Conservation (phyloP, 1,140 invertebrate genomes). For the Drosophila tropicalis region DNA sequence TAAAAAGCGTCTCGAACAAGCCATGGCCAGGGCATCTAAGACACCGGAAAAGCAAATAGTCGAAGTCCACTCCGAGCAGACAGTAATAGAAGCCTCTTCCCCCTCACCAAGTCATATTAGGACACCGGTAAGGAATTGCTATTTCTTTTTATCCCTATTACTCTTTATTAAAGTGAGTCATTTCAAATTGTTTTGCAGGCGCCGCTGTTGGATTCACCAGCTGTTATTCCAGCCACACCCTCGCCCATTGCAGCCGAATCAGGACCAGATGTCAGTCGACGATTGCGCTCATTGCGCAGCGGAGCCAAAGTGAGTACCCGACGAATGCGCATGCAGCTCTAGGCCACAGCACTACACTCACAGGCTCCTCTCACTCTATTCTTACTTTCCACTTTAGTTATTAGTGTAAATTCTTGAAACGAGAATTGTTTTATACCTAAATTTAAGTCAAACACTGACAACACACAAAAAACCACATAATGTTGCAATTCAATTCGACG, state of each 20-base stretch:
- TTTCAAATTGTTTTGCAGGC: neutral
- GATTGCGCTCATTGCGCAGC: slow-evolving; percentile 28
- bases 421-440: neutral
- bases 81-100: neutral
- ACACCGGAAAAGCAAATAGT: slow-evolving; percentile 46
- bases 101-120: neutral
- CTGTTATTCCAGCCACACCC: neutral
- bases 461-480: neutral
- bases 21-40: slow-evolving; percentile 42
- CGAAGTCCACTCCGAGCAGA: no score
- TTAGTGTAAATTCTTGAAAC: slow-evolving; percentile 4
- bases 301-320: slow-evolving; percentile 68
- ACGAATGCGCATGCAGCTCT: slow-evolving; percentile 62
- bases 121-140: slow-evolving; percentile 16
- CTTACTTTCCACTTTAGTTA: neutral
- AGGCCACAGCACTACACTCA: slow-evolving; percentile 20
- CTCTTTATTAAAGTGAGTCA: neutral
- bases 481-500: slow-evolving; percentile 7
- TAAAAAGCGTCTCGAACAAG: slow-evolving; percentile 33
- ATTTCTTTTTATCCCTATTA: neutral
- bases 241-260: slow-evolving; percentile 34
- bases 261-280: slow-evolving; percentile 9
- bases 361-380: neutral
- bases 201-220: neutral
- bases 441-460: neutral